These are phyloP conservation scores for Cetonia aurata DNA, from an alignment of 2,888 invertebrate genomes.

Conservation along the genomic window DNA sequence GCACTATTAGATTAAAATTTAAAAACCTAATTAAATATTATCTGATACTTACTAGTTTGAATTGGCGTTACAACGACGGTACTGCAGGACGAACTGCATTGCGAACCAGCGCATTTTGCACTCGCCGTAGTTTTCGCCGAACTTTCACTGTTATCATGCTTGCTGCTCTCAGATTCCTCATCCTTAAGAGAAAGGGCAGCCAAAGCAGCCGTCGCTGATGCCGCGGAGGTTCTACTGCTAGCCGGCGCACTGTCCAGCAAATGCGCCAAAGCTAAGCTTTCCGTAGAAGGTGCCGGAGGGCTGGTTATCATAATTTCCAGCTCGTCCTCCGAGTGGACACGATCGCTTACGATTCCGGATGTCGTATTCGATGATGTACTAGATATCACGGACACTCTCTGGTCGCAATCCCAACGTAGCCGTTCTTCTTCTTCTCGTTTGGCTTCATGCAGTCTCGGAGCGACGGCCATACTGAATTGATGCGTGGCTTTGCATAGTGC, in stretches of 20 bases:
- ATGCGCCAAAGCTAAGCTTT: constrained; percentile 85
- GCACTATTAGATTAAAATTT: no score
- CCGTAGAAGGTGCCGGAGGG: constrained; percentile 88
- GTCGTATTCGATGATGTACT: constrained; percentile 97
- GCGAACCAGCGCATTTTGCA: constrained; percentile 80
- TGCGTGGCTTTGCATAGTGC: constrained; percentile 90
- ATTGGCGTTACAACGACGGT: constrained; percentile 82
- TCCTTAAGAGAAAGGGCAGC: constrained; percentile 65
- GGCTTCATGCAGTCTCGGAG: constrained; percentile 86
- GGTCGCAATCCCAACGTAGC: constrained; percentile 64
- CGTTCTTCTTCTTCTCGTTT: constrained; percentile 87
- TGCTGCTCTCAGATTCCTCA: constrained; percentile 57
- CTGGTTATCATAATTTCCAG: constrained; percentile 89
- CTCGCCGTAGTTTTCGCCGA: constrained; percentile 68
- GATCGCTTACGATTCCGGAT: constrained; percentile 95
- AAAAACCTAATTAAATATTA: no score
- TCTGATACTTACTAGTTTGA: constrained; percentile 62
- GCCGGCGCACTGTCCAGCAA: constrained; percentile 76
- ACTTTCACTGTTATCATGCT: constrained; percentile 70
- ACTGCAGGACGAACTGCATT: constrained; percentile 89
- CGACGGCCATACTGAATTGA: constrained; percentile 94
- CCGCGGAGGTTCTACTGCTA: constrained; percentile 71
- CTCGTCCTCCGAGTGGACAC: constrained; percentile 95
- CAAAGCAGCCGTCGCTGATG: constrained; percentile 66
- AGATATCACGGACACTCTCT: constrained; percentile 77